Base-by-base conservation (phyloP, 37 sponge, comb jelly and placozoan species). In the Oopsacas minuta region DNA sequence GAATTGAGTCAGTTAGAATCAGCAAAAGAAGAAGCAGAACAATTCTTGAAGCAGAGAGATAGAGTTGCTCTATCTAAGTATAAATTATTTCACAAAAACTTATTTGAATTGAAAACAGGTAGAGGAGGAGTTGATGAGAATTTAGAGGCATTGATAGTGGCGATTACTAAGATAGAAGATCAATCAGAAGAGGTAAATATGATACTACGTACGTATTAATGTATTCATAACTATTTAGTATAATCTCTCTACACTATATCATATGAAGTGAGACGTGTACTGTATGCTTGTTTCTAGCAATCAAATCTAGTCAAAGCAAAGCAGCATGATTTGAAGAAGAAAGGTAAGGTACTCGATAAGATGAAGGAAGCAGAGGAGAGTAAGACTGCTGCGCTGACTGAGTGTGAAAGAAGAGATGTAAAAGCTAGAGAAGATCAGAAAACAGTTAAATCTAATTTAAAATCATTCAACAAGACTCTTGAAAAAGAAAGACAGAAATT, bases 21-120 rank as follows among this genome's bases (percentile, higher is more conserved):
- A 28, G 91, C 94, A 3, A 97, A 97, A 52, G 87, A 91, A 36
- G 98, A 97, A 81, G 98, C 98, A 15, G 94, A 92, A 38, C 87
- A 94, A 52, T 97, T 84, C 52, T 87, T 97, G 22, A 81, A 88
- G 22, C 42, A 90, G 83, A 89, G 94, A 84, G 89, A 87, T 0
- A 90, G 92, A 17, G 37, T 89, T 36, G 87, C 90, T 15, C 39
- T 15, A 15, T 92, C 91, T 52, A 87, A 90, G 53, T 82, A 89
- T 46, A 39, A 53, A 0, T 91, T 93, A 52, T 93, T 89, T 39
- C 90, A 90, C 52, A 82, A 85, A 36, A 89, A 88, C 91, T 88
- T 93, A 92, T 92, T 36, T 85, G 83, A 34, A 8, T 20, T 36
- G 39, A 38, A 82, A 3, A 37, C 7, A 30, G 81, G 36, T 36